These are phyloP conservation scores for Falco peregrinus DNA, from an alignment of 2,797 vertebrate species.

Conservation along the genomic window DNA sequence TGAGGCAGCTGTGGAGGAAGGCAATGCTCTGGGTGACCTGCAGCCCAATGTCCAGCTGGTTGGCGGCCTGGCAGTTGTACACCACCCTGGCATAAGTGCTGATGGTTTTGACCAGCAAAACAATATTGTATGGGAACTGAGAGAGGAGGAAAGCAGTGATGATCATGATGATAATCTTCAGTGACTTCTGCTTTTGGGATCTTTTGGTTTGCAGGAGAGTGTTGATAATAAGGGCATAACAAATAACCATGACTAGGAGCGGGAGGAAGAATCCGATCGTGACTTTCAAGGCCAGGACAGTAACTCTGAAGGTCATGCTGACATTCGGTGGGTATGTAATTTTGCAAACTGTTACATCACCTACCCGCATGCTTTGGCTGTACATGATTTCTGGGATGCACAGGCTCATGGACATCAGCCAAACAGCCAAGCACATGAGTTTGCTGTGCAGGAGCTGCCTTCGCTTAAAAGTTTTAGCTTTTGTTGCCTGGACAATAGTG, in stretches of 20 bases:
- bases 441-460: conserved; percentile 83
- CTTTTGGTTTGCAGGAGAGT: conserved; percentile 83
- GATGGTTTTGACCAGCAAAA: conserved; percentile 81
- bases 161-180: conserved; percentile 84
- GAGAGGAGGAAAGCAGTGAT: conserved; percentile 86
- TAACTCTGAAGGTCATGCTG: conserved; percentile 74
- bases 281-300: conserved; percentile 83
- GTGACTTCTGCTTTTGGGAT: conserved; percentile 88
- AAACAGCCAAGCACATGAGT: conserved; percentile 79
- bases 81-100: conserved; percentile 65
- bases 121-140: conserved; percentile 85
- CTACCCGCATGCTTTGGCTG: background rate
- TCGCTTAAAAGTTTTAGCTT: conserved; percentile 80
- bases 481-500: conserved; percentile 82
- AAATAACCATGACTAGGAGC: conserved; percentile 83
- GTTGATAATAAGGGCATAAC: conserved; percentile 87
- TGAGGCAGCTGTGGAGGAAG: conserved; percentile 89
- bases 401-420: conserved; percentile 79
- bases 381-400: conserved; percentile 88
- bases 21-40: conserved; percentile 86
- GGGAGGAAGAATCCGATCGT: conserved; percentile 87
- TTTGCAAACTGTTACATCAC: conserved; percentile 58
- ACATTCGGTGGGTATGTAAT: conserved; percentile 71
- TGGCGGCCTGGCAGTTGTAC: conserved; percentile 67
- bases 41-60: conserved; percentile 76